Evolutionary conservation across 2,797 vertebrate genomes (phyloP).

Genomic region (Hephaestus fuliginosus): DNA sequence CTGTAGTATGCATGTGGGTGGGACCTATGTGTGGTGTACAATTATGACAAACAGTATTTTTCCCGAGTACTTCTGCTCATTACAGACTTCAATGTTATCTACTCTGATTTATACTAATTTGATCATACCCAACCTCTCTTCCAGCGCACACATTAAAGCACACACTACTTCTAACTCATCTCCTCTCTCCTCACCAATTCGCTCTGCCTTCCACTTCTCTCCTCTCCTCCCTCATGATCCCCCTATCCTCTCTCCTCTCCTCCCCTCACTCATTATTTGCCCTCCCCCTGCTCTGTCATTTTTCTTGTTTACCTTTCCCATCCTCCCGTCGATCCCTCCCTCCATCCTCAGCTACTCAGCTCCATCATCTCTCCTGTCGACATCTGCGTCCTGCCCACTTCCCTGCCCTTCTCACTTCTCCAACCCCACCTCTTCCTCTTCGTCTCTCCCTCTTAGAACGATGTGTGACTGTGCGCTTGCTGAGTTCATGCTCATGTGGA

Average conservation of each 20-base stretch:
- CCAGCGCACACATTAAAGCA: constrained; percentile 6
- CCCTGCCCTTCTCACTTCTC: constrained; percentile 61
- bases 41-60: neutral
- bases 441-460: constrained; percentile 48
- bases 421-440: constrained; percentile 39
- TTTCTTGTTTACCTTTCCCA: constrained; percentile 66
- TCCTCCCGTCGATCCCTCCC: constrained; percentile 38
- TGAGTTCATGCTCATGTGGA: constrained; percentile 61
- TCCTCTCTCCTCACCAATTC: constrained; percentile 12
- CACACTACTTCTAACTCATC: neutral
- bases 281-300: constrained; percentile 52
- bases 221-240: constrained; percentile 29
- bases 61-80: neutral
- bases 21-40: neutral
- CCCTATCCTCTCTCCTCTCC: constrained; percentile 28
- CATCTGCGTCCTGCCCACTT: constrained; percentile 59
- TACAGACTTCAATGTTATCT: constrained; percentile 1
- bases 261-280: constrained; percentile 50
- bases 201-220: neutral
- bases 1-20: neutral
- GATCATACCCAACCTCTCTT: constrained; percentile 9
- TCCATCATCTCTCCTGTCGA: constrained; percentile 61
- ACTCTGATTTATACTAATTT: constrained; percentile 23
- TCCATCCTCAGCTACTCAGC: constrained; percentile 38
- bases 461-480: constrained; percentile 50